phyloP scores from a whole-genome alignment of 2,113 vertebrate genomes.

The Chionis minor region DNA sequence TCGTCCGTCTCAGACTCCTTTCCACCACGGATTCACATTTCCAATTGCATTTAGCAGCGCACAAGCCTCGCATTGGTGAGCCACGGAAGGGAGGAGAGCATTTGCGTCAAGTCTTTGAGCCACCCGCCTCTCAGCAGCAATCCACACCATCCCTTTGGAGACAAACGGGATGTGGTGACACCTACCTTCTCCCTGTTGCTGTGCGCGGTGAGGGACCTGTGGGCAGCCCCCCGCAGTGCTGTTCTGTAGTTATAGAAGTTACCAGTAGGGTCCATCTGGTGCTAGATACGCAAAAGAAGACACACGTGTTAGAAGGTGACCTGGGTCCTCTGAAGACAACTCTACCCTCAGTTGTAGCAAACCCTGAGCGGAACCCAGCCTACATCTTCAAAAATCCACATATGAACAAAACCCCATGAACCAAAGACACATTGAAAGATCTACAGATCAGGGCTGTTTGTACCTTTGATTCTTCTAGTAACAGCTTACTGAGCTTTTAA shows the following conservation, averaged over 20 bases:
- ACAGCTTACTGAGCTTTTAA: neutral
- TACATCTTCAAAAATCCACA: neutral
- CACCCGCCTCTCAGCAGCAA: neutral
- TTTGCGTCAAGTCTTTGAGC: neutral
- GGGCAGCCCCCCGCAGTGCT: constrained; percentile 75
- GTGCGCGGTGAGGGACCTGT: constrained; percentile 75
- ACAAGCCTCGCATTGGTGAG: neutral
- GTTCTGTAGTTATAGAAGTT: constrained; percentile 83
- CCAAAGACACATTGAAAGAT: neutral
- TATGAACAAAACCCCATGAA: neutral
- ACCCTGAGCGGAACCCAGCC: neutral
- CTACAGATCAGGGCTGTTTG: neutral
- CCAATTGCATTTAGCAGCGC: neutral
- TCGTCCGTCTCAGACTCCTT: neutral
- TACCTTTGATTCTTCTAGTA: neutral
- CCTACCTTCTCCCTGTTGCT: constrained; percentile 79
- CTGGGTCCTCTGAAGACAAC: neutral
- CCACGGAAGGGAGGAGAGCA: neutral
- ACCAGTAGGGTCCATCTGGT: constrained; percentile 83
- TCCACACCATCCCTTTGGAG: rapidly evolving
- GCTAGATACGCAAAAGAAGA: constrained; percentile 51
- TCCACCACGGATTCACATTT: neutral
- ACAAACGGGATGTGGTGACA: neutral
- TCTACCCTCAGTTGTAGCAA: neutral
- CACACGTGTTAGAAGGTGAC: neutral